A percentile compares a stretch with the other conserved stretches of the same genome.
These are phyloP conservation scores for Leptoteleia sp. DNA, from an alignment of 1,140 invertebrate genomes.

Conservation along the genomic window DNA sequence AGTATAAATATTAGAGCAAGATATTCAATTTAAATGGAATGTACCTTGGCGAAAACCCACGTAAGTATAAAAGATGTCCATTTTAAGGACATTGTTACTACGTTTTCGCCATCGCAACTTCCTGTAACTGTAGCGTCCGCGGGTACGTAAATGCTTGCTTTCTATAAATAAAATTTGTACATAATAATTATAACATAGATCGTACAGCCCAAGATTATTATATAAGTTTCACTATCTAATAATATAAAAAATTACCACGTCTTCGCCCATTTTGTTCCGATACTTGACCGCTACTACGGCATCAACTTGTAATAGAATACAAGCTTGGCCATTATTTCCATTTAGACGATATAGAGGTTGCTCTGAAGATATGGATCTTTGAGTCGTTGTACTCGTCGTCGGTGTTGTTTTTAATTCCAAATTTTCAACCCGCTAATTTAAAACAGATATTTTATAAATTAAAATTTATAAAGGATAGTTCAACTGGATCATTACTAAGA, in stretches of 20 bases:
- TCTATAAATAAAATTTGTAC: constrained; percentile 77
- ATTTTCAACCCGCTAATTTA: constrained; percentile 50
- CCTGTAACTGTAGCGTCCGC: constrained; percentile 84
- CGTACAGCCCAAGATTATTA: no score
- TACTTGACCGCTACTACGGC: constrained; percentile 85
- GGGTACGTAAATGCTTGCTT: constrained; percentile 85
- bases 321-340: constrained; percentile 84
- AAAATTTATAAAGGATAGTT: no score
- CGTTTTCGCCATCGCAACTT: constrained; percentile 86
- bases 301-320: constrained; percentile 86
- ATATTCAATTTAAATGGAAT: no score
- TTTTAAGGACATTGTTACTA: constrained; percentile 85
- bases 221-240: no score
- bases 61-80: constrained; percentile 87
- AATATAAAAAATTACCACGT: constrained; percentile 81
- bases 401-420: constrained; percentile 53
- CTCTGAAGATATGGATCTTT: constrained; percentile 62
- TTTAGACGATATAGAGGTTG: constrained; percentile 84
- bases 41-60: constrained; percentile 88
- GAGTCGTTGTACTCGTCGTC: constrained; percentile 62
- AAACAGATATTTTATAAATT: constrained; percentile 8
- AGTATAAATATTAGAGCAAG: constrained; percentile 26
- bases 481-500: no score
- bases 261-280: constrained; percentile 84
- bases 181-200: no score